A percentile compares a stretch with the other conserved stretches of the same genome.
phyloP scores from a whole-genome alignment of 2,797 vertebrate species.

The Chromobotia macracanthus region DNA sequence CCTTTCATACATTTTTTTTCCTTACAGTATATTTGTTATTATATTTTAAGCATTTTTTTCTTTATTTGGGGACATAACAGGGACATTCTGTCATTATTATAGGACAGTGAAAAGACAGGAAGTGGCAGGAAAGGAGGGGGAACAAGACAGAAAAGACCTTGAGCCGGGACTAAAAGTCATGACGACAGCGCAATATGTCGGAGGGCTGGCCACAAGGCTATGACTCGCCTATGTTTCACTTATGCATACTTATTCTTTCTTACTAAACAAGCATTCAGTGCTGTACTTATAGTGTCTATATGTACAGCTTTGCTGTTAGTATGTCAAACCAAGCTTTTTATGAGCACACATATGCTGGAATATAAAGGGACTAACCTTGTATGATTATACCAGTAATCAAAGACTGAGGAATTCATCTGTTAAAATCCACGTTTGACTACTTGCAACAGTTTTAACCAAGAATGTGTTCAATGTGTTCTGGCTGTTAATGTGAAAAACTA shows the following conservation, averaged over 20 bases:
- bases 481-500: conserved; percentile 36
- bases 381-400: neutral
- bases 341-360: neutral
- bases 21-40: no score
- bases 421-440: neutral
- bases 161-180: neutral
- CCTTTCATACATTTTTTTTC: neutral
- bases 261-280: neutral
- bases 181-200: neutral
- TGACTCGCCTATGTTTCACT: neutral
- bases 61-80: neutral
- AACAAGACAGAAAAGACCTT: neutral
- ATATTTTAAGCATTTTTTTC: neutral
- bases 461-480: conserved; percentile 6
- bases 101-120: neutral
- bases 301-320: neutral
- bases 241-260: neutral
- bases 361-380: neutral
- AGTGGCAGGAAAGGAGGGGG: neutral
- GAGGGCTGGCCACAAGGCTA: no score
- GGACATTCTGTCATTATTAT: neutral
- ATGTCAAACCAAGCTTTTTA: neutral
- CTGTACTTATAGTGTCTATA: neutral
- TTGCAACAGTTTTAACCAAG: neutral
- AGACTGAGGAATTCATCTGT: neutral